Percentiles rank a stretch among this genome's conserved stretches.
These are phyloP conservation scores for Gymnothorax reevesii DNA, from an alignment of 2,797 vertebrate genomes.

Conservation along the genomic window DNA sequence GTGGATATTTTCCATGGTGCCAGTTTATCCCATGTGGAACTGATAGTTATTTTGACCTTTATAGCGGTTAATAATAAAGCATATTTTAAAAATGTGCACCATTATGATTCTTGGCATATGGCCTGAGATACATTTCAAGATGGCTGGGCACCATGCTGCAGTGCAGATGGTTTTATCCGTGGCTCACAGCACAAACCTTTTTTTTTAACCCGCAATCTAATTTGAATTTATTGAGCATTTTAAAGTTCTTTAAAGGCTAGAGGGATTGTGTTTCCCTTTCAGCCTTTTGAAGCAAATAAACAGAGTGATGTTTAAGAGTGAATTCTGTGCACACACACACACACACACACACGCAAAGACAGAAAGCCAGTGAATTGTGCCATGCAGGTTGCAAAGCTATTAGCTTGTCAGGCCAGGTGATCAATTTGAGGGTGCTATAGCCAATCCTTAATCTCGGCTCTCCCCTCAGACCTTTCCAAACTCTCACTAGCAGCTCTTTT, in stretches of 20 bases:
- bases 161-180: not conserved
- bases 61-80: not conserved
- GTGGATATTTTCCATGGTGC: not conserved
- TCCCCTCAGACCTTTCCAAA: slow-evolving; percentile 7
- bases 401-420: slow-evolving; percentile 10
- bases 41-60: not conserved
- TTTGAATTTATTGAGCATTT: not conserved
- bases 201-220: not conserved
- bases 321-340: not conserved
- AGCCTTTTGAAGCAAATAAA: not conserved
- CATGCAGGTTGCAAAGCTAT: not conserved
- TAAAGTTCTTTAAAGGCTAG: not conserved
- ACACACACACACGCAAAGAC: not conserved
- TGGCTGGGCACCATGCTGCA: not conserved
- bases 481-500: slow-evolving; percentile 11
- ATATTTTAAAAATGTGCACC: not conserved
- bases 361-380: not conserved
- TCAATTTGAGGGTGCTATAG: slow-evolving; percentile 17
- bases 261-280: not conserved
- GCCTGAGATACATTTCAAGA: not conserved
- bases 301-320: not conserved
- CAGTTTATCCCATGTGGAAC: not conserved
- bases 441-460: slow-evolving; percentile 16
- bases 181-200: not conserved
- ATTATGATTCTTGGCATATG: not conserved